phyloP scores from a whole-genome alignment of 1,140 invertebrate genomes.

The Onthophagus taurus region DNA sequence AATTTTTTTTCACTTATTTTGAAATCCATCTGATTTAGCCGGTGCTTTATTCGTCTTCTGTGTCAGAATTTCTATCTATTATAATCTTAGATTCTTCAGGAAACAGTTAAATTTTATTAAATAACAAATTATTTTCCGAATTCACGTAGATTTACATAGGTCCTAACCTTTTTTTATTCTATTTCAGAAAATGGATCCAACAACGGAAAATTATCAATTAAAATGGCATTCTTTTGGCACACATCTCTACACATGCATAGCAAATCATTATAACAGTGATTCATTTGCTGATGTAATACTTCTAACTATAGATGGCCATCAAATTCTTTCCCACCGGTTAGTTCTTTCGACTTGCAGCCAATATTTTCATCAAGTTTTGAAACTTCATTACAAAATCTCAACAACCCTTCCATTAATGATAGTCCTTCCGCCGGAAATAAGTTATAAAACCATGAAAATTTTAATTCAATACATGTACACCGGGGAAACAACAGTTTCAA shows the following conservation, averaged over 20 bases:
- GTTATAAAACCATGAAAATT: slow-evolving; percentile 65
- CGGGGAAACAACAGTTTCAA: slow-evolving; percentile 75
- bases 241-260: slow-evolving; percentile 70
- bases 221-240: slow-evolving; percentile 78
- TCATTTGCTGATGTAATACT: slow-evolving; percentile 77
- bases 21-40: too few relatives aligned
- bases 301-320: slow-evolving; percentile 67
- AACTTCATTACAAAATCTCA: slow-evolving; percentile 45
- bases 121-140: too few relatives aligned
- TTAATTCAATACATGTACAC: slow-evolving; percentile 79
- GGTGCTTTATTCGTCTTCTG: too few relatives aligned
- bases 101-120: too few relatives aligned
- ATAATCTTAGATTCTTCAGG: too few relatives aligned
- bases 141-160: too few relatives aligned
- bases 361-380: slow-evolving; percentile 45
- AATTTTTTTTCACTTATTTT: too few relatives aligned
- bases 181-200: slow-evolving; percentile 23
- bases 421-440: slow-evolving; percentile 72
- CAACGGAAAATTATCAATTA: slow-evolving; percentile 66
- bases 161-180: too few relatives aligned
- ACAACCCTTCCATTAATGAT: slow-evolving; percentile 52
- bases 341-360: slow-evolving; percentile 70
- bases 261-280: slow-evolving; percentile 58
- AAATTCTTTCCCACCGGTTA: slow-evolving; percentile 77
- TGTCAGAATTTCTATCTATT: too few relatives aligned